phyloP scores from a whole-genome alignment of 2,888 invertebrate genomes.

The Himalopsyche tibetana region DNA sequence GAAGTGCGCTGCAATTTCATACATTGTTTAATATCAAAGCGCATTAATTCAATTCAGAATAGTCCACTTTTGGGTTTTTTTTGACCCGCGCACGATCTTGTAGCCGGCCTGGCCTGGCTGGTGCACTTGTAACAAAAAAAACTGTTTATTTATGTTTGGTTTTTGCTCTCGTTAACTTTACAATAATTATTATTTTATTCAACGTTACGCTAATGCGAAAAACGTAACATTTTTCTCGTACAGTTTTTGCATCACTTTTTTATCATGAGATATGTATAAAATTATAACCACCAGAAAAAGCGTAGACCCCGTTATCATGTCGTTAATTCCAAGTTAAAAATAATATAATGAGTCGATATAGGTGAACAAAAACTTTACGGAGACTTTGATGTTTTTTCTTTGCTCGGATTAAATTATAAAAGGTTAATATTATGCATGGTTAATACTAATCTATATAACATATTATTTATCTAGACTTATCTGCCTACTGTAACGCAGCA shows the following conservation, averaged over 20 bases:
- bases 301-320: neutral
- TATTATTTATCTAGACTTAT: too few species aligned
- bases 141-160: slow-evolving; percentile 50
- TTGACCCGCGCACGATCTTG: slow-evolving; percentile 31
- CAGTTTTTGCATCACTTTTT: neutral
- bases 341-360: too few species aligned
- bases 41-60: slow-evolving; percentile 23
- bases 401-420: too few species aligned
- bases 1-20: slow-evolving; percentile 32
- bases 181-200: slow-evolving; percentile 46
- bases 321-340: neutral
- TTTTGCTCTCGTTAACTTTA: slow-evolving; percentile 49
- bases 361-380: too few species aligned
- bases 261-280: neutral
- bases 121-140: slow-evolving; percentile 39
- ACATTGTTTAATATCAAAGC: slow-evolving; percentile 40
- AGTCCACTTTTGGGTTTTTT: neutral
- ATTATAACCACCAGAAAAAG: neutral
- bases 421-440: too few species aligned
- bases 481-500: too few species aligned
- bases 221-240: slow-evolving; percentile 34
- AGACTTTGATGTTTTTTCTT: too few species aligned
- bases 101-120: slow-evolving; percentile 2
- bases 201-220: slow-evolving; percentile 38
- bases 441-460: too few species aligned